Evolutionary conservation across 2,888 invertebrate genomes (phyloP), one percentile per base, ranked within the genome.

Genomic region (Thereva nobilitata): DNA sequence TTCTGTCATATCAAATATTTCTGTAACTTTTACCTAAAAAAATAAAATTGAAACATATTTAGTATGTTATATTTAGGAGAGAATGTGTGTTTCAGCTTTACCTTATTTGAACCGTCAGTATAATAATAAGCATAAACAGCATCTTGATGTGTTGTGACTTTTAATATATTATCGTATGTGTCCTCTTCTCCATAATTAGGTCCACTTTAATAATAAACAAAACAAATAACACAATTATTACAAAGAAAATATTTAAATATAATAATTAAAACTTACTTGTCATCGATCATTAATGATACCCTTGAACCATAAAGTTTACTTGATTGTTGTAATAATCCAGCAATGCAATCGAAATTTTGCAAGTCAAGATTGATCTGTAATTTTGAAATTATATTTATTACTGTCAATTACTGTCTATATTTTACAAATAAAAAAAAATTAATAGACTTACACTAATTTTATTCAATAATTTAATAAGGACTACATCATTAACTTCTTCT

Each of bases 61-160:
- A 52, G 45, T 9, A 61, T 37, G 35, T 40, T n/a, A 38, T 38
- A 34, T 7, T 47, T 66, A 10, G 2, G 23, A 23, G 23, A 23
- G 2, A 23, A 23, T 23, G 23, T 2, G 2, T 23, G 23, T 23
- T 23, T 23, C 23, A 2, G 2, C 23, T 47, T 73, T 78, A 89
- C 90, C 84, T 92, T 89, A 79, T 93, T 92, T 75, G 92, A 87
- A 73, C 90, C 89, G 78, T 95, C 94, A 78, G 92, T 87, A 79
- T 95, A 96, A 82, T 95, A 95, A 82, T 92, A 95, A 0, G 94
- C 91, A 84, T 95, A 91, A 12, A 81, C 83, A 0, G 95, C 91
- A 73, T 96, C 95, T 76, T 95, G 93, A 73, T 92, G 89, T 52
- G 90, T 84, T 63, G 94, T 93, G 73, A 91, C 92, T 81, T 86